A percentile compares a stretch with the other conserved stretches of the same genome.
Evolutionary conservation across 2,797 vertebrate genomes (phyloP).

Genomic region (Salarias fasciatus): DNA sequence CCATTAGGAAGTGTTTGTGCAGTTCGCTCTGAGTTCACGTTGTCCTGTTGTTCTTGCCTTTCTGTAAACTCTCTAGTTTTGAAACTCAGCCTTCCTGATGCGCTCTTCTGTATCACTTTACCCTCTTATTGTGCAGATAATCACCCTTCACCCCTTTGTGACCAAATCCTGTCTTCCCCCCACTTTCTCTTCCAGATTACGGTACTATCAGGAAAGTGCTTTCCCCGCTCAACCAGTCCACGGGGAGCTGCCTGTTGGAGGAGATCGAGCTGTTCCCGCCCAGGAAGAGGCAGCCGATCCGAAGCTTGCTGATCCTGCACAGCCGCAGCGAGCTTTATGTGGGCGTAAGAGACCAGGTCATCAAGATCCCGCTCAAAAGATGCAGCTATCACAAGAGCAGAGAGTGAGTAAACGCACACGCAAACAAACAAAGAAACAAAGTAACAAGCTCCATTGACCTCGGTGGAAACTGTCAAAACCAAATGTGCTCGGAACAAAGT

Average conservation of each 20-base stretch:
- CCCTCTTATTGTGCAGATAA: constrained; percentile 32
- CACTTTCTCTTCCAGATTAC: constrained; percentile 83
- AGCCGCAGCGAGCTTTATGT: constrained; percentile 94
- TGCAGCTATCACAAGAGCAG: constrained; percentile 91
- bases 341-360: constrained; percentile 92
- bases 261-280: constrained; percentile 92
- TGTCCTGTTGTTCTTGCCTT: no score
- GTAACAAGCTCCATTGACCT: constrained; percentile 48
- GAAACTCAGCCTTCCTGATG: constrained; percentile 6
- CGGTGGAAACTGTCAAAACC: constrained; percentile 27
- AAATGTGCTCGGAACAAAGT: no score
- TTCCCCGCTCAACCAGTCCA: constrained; percentile 89
- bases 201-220: constrained; percentile 97
- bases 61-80: constrained; percentile 3
- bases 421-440: constrained; percentile 27
- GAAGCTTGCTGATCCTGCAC: constrained; percentile 93
- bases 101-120: constrained; percentile 11
- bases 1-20: constrained; percentile 37
- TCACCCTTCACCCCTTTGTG: constrained; percentile 27
- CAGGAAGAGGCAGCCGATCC: constrained; percentile 87
- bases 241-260: constrained; percentile 92
- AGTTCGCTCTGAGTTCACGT: constrained; percentile 51
- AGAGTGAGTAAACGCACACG: constrained; percentile 83
- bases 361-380: constrained; percentile 94
- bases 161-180: constrained; percentile 9